phyloP scores from a whole-genome alignment of 2,113 vertebrate species.

The Bubo bubo region DNA sequence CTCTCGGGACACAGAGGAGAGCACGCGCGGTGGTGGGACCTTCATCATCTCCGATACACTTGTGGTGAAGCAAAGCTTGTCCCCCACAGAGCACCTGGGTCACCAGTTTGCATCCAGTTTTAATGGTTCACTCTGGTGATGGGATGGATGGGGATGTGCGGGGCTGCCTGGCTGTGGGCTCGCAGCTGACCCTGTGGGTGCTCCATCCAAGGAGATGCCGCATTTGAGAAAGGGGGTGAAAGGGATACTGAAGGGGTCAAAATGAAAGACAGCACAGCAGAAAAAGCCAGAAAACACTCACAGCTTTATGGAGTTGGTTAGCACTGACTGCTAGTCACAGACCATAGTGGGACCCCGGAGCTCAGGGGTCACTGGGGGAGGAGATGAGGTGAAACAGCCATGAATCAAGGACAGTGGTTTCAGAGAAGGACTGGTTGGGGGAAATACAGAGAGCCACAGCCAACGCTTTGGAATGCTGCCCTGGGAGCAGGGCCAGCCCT shows the following conservation, averaged over 20 bases:
- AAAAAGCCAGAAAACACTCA: not conserved
- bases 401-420: not conserved
- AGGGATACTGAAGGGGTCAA: not conserved
- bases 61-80: not conserved
- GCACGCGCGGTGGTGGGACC: fast-evolving
- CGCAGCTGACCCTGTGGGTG: fast-evolving
- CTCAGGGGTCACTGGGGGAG: not conserved
- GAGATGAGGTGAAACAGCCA: not conserved
- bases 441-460: not conserved
- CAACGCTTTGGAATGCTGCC: not conserved
- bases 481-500: not conserved
- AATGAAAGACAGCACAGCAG: not conserved
- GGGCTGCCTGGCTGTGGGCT: not conserved
- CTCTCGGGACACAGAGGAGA: not conserved
- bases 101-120: not conserved
- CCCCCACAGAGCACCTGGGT: not conserved
- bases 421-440: not conserved
- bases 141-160: fast-evolving
- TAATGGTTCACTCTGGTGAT: not conserved
- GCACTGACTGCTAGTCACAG: not conserved
- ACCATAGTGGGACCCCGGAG: fast-evolving
- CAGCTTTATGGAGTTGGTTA: not conserved
- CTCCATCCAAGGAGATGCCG: not conserved
- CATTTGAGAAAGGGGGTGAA: not conserved
- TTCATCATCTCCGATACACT: fast-evolving